Evolutionary conservation across 2,113 vertebrate species (phyloP), one percentile per base, ranked within the genome.

Genomic region (Hypomesus transpacificus): DNA sequence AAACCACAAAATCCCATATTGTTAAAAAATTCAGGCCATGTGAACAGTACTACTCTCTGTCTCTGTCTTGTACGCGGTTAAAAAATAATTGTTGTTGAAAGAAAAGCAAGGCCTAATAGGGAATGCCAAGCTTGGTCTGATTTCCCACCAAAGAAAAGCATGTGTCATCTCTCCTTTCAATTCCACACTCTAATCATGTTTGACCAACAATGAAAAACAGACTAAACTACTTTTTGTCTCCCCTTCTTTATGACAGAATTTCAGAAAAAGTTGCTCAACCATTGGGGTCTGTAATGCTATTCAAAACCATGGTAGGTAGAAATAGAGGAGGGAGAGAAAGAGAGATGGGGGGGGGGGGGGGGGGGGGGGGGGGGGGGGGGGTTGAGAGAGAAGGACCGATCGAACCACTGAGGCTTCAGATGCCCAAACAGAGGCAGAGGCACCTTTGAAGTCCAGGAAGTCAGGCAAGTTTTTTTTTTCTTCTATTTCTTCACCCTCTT

Each of bases 361-460:
- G n/a, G n/a, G 56, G 62, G 9, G 14, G 28, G 11, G 22, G 17
- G 16, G 52, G 51, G 52, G 11, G 4, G 62, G 60, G 62, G 34
- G 54, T 60, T 73, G 70, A 60, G 61, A 20, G 17, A 16, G 46
- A 50, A 66, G 53, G 71, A 86, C 82, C 85, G 85, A 83, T 83
- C 39, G 82, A 81, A 73, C 69, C 64, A 63, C 61, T 0, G 77
- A 87, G 81, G 66, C 85, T 84, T 88, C 53, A 85, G 84, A 92
- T 87, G 86, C 87, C 86, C 87, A 80, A 74, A 71, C 84, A 82
- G 85, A 68, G 86, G 80, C 81, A 17, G 28, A 89, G 85, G 78
- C 72, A 63, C 56, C 91, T 93, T 93, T 93, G 92, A 93, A 88
- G 90, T 90, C 75, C 88, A 91, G 89, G 89, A 88, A 89, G 87